Evolutionary conservation across 2,113 vertebrate species (phyloP).

Genomic region (Amphilophus citrinellus): DNA sequence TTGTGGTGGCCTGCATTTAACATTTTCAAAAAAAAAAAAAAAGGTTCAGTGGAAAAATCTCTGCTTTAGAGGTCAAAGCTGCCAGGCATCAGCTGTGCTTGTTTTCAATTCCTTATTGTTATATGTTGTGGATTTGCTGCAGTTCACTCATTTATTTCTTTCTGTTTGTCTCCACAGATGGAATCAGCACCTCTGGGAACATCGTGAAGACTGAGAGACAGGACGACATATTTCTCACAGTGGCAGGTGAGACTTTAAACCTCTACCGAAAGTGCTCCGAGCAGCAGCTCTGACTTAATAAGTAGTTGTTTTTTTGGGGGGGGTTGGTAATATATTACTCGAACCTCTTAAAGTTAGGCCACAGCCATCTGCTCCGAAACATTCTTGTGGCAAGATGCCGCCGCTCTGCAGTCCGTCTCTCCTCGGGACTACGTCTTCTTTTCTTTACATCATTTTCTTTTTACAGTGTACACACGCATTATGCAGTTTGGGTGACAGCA

Average conservation of each 20-base stretch:
- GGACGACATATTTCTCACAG: conserved; percentile 34
- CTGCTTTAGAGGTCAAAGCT: neutral
- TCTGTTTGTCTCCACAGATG: conserved; percentile 74
- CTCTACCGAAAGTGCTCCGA: neutral
- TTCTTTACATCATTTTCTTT: conserved; percentile 36
- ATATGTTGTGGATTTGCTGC: neutral
- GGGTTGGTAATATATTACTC: conserved; percentile 15
- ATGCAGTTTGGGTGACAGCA: conserved; percentile 60
- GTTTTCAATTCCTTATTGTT: neutral
- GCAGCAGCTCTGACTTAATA: conserved; percentile 16
- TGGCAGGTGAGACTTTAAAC: conserved; percentile 61
- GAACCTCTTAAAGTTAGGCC: conserved; percentile 21
- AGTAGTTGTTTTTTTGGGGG: conserved; percentile 5
- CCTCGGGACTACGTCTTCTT: conserved; percentile 47
- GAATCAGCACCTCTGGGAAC: conserved; percentile 56
- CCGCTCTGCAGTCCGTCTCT: conserved; percentile 19
- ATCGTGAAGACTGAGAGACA: conserved; percentile 61
- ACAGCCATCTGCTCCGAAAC: conserved; percentile 25
- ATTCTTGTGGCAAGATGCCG: conserved; percentile 58
- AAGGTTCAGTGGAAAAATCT: neutral
- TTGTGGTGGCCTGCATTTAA: neutral
- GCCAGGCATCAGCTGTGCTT: neutral
- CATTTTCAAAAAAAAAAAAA: neutral
- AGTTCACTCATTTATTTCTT: neutral
- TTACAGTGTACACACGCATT: conserved; percentile 16